phyloP scores from a whole-genome alignment of 2,113 vertebrate genomes.

The Malurus alboscapulatus region DNA sequence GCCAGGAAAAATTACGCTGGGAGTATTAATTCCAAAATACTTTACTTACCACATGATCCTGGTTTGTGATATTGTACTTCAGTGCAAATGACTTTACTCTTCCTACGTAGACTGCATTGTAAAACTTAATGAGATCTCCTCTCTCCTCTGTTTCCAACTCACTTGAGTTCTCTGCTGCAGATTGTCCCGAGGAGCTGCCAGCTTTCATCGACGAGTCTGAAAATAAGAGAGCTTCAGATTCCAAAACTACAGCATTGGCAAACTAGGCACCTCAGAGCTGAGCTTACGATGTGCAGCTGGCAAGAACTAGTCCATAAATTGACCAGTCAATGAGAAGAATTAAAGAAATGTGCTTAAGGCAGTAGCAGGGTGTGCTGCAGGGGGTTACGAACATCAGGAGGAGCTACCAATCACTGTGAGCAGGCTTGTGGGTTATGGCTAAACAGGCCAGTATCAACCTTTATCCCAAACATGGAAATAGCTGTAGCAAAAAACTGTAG shows the following conservation, averaged over 20 bases:
- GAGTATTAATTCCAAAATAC: background rate
- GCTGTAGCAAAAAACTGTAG: background rate
- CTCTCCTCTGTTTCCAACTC: slow-evolving; percentile 75
- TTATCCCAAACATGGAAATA: background rate
- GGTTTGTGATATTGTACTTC: slow-evolving; percentile 79
- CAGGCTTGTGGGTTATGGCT: background rate
- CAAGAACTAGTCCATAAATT: background rate
- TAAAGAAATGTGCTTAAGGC: background rate
- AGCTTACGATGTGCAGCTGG: background rate
- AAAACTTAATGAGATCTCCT: slow-evolving; percentile 95
- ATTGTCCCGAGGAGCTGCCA: background rate
- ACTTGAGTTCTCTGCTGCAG: slow-evolving; percentile 18
- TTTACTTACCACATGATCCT: slow-evolving; percentile 81
- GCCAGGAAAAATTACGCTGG: background rate
- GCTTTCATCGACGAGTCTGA: background rate
- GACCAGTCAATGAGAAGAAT: background rate
- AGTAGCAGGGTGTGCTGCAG: background rate
- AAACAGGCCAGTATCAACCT: background rate
- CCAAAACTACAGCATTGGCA: background rate
- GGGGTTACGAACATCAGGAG: background rate
- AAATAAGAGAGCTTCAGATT: background rate
- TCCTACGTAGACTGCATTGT: slow-evolving; percentile 87
- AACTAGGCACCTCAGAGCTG: background rate
- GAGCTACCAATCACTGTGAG: background rate
- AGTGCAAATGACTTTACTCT: slow-evolving; percentile 89